Evolutionary conservation across 1,140 invertebrate genomes (phyloP).

Genomic region (Heliconius nattereri): DNA sequence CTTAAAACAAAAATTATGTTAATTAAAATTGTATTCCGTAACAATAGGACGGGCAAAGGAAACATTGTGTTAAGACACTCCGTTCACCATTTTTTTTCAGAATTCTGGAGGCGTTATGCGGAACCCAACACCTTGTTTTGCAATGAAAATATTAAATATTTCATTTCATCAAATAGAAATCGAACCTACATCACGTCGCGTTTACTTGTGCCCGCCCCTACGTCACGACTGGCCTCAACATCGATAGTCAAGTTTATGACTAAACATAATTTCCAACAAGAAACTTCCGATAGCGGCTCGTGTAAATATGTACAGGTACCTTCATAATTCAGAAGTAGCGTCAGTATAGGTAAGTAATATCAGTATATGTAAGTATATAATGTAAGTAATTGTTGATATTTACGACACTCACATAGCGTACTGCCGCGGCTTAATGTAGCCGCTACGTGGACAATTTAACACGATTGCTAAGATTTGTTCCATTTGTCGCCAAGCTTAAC

Average conservation of each 20-base stretch:
- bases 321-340: background rate
- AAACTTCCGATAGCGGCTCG: background rate
- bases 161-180: background rate
- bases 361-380: slow-evolving; percentile 1
- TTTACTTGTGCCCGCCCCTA: too few relatives aligned
- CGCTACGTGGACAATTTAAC: slow-evolving; percentile 45
- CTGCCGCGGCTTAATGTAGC: slow-evolving; percentile 19
- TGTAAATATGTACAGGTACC: background rate
- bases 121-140: too few relatives aligned
- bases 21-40: too few relatives aligned
- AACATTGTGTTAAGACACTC: too few relatives aligned
- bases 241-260: background rate
- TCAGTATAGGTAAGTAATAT: background rate
- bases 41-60: too few relatives aligned
- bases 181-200: background rate
- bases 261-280: background rate
- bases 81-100: too few relatives aligned
- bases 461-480: slow-evolving; percentile 39
- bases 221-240: background rate
- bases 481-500: slow-evolving; percentile 16
- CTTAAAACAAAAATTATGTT: too few relatives aligned
- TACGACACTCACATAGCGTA: slow-evolving; percentile 11
- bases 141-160: background rate
- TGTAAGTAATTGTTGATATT: slow-evolving; percentile 11
- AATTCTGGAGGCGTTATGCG: too few relatives aligned